Conservation (phyloP, 2,113 vertebrate species). For the Cyanistes caeruleus region DNA sequence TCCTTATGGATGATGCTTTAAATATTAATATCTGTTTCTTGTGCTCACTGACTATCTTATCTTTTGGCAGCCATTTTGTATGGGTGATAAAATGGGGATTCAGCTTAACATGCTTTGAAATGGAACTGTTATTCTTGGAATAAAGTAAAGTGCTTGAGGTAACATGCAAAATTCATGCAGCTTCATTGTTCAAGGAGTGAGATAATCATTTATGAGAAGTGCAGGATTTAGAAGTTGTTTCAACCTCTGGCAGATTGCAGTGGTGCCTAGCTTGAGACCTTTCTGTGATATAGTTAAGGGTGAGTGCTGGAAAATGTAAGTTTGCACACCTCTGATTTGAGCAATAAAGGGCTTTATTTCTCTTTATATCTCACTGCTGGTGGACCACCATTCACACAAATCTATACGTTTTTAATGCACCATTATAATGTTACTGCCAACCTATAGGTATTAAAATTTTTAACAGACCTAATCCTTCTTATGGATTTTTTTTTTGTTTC, state of each 20-base stretch:
- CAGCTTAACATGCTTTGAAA: neutral
- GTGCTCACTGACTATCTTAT: neutral
- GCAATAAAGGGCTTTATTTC: neutral
- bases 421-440: neutral
- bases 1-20: neutral
- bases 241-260: neutral
- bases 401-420: neutral
- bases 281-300: neutral
- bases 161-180: constrained; percentile 48
- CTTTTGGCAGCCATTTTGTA: constrained; percentile 8
- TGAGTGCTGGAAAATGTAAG: neutral
- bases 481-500: neutral
- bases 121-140: constrained; percentile 38
- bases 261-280: neutral
- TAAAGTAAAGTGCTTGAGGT: constrained; percentile 34
- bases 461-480: neutral
- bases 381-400: neutral
- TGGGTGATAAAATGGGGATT: neutral
- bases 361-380: neutral
- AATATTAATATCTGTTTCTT: neutral
- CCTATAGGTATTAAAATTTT: neutral
- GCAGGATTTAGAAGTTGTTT: neutral
- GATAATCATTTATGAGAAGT: neutral
- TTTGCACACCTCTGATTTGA: neutral
- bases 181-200: constrained; percentile 20